A percentile compares a stretch with the other conserved stretches of the same genome.
These are phyloP conservation scores for Danio choprae DNA, from an alignment of 2,797 vertebrate species.

Conservation along the genomic window DNA sequence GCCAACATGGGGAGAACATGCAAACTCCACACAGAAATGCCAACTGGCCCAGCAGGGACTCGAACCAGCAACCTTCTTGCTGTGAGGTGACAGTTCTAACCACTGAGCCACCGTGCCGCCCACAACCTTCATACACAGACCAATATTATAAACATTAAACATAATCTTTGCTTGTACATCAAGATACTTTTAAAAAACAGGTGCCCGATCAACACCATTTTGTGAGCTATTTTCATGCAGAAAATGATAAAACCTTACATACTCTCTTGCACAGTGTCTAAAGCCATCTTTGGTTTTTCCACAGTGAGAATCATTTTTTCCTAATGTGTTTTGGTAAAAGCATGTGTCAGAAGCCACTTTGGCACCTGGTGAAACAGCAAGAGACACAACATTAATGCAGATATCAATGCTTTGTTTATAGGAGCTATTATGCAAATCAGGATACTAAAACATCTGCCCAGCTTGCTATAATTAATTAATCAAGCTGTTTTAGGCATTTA, in stretches of 20 bases:
- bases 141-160: no score
- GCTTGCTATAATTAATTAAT: not conserved
- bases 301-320: slow-evolving; percentile 72
- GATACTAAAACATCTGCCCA: not conserved
- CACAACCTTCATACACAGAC: no score
- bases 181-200: not conserved
- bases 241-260: slow-evolving; percentile 57
- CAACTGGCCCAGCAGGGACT: no score
- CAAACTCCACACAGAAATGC: no score
- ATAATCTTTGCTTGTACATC: no score
- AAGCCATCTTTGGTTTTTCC: slow-evolving; percentile 70
- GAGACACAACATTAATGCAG: not conserved
- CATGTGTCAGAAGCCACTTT: slow-evolving; percentile 74
- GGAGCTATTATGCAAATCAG: not conserved
- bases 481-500: not conserved
- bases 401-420: not conserved
- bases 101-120: no score
- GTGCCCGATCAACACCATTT: not conserved
- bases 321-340: slow-evolving; percentile 76
- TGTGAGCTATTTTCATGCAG: not conserved
- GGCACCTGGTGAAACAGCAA: slow-evolving; percentile 71
- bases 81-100: no score
- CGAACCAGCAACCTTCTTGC: no score
- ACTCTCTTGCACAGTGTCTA: slow-evolving; percentile 73
- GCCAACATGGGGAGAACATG: no score